Evolutionary conservation across 2,113 vertebrate genomes (phyloP), one percentile per base, ranked within the genome.

Genomic region (Abramis brama): DNA sequence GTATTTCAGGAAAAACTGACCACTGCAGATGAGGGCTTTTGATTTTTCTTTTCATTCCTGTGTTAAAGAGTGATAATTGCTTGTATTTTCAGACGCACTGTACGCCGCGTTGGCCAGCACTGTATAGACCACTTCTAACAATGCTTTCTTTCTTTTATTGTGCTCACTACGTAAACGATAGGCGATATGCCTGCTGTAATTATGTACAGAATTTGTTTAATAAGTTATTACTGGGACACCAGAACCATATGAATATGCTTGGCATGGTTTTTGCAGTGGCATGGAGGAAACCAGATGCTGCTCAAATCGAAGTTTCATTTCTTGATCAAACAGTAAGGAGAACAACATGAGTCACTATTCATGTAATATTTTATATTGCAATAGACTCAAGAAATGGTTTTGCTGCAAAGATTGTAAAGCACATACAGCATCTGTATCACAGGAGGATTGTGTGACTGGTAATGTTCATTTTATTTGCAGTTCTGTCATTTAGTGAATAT

Each of bases 161-260:
- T 90, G 80, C 90, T 88, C 86, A 87, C 89, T 87, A 74, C 84
- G 84, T 91, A 70, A 89, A 81, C 88, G 91, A 91, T 89, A 9
- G 91, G 93, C 91, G 57, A 83, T 66, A 79, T 68, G 88, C 91
- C 83, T 90, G 87, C 86, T 97, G 95, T 96, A 96, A 96, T 93
- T 96, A 94, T 96, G 96, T 97, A 96, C 94, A 97, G 95, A 94
- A 92, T 87, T 92, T 91, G 77, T 92, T 92, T 97, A 36, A 27
- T 79, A 96, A 97, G 92, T 96, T 96, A 96, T 94, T 95, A 91
- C 90, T 76, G 87, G 87, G 88, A 88, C 68, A 73, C 85, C 89
- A 77, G 82, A 77, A 68, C 85, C 4, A 87, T 91, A 47, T 83
- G 59, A 52, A 66, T 74, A 88, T 71, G 74, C 86, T 91, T 79